phyloP scores from a whole-genome alignment of 1,140 invertebrate species.

The Intoshia linei region DNA sequence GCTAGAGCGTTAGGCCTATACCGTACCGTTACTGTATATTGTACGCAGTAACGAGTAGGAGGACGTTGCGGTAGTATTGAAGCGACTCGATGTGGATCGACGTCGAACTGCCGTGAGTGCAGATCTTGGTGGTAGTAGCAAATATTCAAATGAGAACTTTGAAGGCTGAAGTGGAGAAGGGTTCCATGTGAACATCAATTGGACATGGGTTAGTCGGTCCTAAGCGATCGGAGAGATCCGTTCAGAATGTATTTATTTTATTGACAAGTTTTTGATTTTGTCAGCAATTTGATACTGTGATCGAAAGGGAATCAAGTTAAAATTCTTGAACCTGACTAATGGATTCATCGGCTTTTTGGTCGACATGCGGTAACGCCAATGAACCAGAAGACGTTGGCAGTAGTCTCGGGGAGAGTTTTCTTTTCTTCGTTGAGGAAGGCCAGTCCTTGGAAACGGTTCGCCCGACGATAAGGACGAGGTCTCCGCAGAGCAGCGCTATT shows the following conservation, averaged over 20 bases:
- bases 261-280: background rate
- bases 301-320: slow-evolving; percentile 27
- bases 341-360: slow-evolving; percentile 10
- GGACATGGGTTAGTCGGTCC: slow-evolving; percentile 51
- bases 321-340: slow-evolving; percentile 23
- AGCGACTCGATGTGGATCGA: slow-evolving; percentile 38
- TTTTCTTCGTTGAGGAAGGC: slow-evolving; percentile 32
- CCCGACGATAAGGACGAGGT: slow-evolving; percentile 19
- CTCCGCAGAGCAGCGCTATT: slow-evolving; percentile 19
- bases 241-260: slow-evolving; percentile 10
- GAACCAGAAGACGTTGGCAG: slow-evolving; percentile 35
- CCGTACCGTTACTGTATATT: slow-evolving; percentile 26
- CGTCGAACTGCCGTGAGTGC: slow-evolving; percentile 41
- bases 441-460: slow-evolving; percentile 31
- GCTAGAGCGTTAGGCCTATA: slow-evolving; percentile 41
- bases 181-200: slow-evolving; percentile 57
- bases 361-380: slow-evolving; percentile 29
- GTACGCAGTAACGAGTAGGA: slow-evolving; percentile 35
- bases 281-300: slow-evolving; percentile 6
- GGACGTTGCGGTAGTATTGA: slow-evolving; percentile 35
- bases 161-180: slow-evolving; percentile 52
- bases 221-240: slow-evolving; percentile 24
- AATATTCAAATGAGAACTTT: slow-evolving; percentile 47
- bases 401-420: slow-evolving; percentile 41
- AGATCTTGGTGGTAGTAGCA: slow-evolving; percentile 58